Evolutionary conservation across 2,888 invertebrate species (phyloP).

Genomic region (Mimumesa dahlbomi): DNA sequence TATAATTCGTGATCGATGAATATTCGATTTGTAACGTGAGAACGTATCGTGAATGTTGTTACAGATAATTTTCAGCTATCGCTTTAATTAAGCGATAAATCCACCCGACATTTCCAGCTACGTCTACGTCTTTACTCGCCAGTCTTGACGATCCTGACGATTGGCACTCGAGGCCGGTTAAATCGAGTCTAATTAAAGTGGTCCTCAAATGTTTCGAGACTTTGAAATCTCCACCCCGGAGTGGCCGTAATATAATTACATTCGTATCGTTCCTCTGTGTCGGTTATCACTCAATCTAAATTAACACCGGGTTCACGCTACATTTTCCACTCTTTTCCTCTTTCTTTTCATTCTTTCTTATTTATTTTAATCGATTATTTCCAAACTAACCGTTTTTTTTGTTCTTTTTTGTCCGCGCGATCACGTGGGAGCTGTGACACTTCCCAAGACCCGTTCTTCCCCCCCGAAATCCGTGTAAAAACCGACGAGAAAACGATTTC

Average conservation of each 20-base stretch:
- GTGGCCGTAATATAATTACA: conserved; percentile 16
- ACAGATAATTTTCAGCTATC: no score
- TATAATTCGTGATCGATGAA: no score
- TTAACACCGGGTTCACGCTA: neutral
- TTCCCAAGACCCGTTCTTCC: no score
- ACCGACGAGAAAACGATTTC: conserved; percentile 35
- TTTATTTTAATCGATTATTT: no score
- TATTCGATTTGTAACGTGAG: no score
- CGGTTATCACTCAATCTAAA: no score
- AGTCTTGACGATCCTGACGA: conserved; percentile 2
- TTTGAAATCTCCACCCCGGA: conserved; percentile 3
- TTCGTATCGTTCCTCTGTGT: no score
- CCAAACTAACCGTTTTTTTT: no score
- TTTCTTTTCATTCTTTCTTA: conserved; percentile 1
- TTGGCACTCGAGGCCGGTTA: conserved; percentile 12
- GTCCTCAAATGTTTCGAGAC: conserved; percentile 11
- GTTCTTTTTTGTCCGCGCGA: no score
- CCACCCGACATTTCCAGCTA: conserved; percentile 5
- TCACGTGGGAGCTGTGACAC: no score
- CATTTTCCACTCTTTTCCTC: neutral
- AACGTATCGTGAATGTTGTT: no score
- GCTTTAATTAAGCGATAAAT: neutral
- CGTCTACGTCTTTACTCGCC: no score
- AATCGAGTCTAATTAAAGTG: conserved; percentile 20
- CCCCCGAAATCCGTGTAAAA: conserved; percentile 12